Evolutionary conservation across 1,140 invertebrate genomes (phyloP), one percentile per base, ranked within the genome.

Genomic region (Aphaenogaster floridana): DNA sequence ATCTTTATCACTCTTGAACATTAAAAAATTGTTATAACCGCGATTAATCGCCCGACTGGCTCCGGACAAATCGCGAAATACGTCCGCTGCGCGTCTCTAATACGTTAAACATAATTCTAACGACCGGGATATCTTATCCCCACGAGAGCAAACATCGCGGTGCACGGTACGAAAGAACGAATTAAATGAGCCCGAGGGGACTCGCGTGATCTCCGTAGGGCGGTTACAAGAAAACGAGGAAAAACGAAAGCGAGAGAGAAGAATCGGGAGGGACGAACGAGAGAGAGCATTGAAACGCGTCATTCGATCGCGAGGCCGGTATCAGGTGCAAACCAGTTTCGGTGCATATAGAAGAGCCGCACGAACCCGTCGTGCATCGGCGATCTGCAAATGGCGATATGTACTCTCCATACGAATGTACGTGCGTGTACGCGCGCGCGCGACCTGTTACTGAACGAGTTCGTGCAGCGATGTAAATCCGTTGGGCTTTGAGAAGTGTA

Each of bases 271-370:
- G 68, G 87, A 86, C 85, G 84, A 64, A 84, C 54, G 86, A 92
- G 87, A 63, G 69, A 48, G 87, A 90, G 72, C 93, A 94, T 94
- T 94, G 93, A 94, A 94, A 94, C 92, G 93, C 94, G 94, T 95
- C 94, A 95, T 95, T 94, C 93, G 94, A 95, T 95, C 94, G 90
- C 92, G 88, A 92, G 88, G 89, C 86, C 86, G 91, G 94, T 94
- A 94, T 95, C 95, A 95, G 94, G 95, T 95, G 95, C 94, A 95
- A 95, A 95, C 95, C 94, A 93, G 94, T 95, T 95, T 93, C 87
- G 88, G 88, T 88, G 90, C 90, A 90, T 88, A 87, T 68, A 89
- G 72, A 54, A 90, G 79, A 63, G 76, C 88, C 63, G 74, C 86
- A 36, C 88, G 69, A 88, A 86, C 86, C 76, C 86, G 77, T 57